Percentiles rank a stretch among this genome's conserved stretches.
These are phyloP conservation scores for Triplophysa yarkandensis DNA, from an alignment of 2,797 vertebrate genomes.

Conservation along the genomic window DNA sequence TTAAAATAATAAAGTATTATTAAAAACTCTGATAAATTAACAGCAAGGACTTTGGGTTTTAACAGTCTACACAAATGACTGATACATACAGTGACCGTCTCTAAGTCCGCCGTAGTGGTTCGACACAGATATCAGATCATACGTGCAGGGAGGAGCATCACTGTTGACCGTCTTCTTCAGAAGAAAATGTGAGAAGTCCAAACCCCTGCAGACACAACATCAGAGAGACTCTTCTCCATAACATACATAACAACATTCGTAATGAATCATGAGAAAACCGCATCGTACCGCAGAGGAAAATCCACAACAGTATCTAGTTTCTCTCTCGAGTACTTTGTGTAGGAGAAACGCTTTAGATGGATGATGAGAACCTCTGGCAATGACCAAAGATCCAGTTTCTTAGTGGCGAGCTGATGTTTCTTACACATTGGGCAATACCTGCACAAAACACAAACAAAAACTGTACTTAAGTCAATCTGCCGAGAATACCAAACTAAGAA, in stretches of 20 bases:
- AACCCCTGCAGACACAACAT: slow-evolving; percentile 70
- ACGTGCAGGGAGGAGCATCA: slow-evolving; percentile 78
- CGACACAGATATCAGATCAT: slow-evolving; percentile 88
- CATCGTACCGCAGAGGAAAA: slow-evolving; percentile 81
- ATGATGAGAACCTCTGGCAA: slow-evolving; percentile 87
- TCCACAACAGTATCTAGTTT: slow-evolving; percentile 88
- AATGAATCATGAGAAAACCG: neutral
- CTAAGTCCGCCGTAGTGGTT: slow-evolving; percentile 88
- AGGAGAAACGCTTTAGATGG: slow-evolving; percentile 89
- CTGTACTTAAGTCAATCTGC: neutral
- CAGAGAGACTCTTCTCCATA: neutral
- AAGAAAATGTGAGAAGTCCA: slow-evolving; percentile 84
- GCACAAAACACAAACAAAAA: slow-evolving; percentile 20
- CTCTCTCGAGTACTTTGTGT: slow-evolving; percentile 85
- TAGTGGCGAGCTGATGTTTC: slow-evolving; percentile 87
- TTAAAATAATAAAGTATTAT: neutral
- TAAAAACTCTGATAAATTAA: neutral
- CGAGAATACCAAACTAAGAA: neutral
- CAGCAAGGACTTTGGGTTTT: neutral
- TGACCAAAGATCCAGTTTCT: slow-evolving; percentile 89
- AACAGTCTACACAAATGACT: neutral
- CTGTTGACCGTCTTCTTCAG: slow-evolving; percentile 74
- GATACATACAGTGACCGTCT: slow-evolving; percentile 84
- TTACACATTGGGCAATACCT: slow-evolving; percentile 90
- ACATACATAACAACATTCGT: neutral